Conservation (phyloP, 2,797 vertebrate species). For the Columba guinea region DNA sequence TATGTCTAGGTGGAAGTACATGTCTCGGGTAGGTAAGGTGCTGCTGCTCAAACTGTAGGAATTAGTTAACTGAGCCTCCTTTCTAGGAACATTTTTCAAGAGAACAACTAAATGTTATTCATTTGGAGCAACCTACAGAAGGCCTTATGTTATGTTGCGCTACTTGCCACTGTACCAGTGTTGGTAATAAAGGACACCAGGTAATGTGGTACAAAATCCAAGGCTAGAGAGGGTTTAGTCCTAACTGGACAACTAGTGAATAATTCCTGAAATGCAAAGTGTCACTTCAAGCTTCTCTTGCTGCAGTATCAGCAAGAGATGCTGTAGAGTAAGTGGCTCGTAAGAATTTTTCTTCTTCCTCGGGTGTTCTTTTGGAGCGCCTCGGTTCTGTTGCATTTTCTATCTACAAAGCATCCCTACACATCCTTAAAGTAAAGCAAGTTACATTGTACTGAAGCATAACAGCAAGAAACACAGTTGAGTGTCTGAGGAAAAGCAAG, state of each 20-base stretch:
- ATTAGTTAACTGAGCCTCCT: not conserved
- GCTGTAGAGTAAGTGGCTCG: not conserved
- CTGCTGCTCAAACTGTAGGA: not conserved
- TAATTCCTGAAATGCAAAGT: not conserved
- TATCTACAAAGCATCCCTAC: not conserved
- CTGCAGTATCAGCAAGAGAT: not conserved
- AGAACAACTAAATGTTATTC: not conserved
- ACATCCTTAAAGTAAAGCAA: not conserved
- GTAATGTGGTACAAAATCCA: not conserved
- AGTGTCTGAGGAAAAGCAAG: not conserved
- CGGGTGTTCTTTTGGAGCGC: accelerated
- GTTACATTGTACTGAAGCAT: not conserved
- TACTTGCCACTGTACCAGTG: not conserved
- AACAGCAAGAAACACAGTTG: not conserved
- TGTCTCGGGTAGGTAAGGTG: not conserved
- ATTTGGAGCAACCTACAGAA: not conserved
- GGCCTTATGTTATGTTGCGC: not conserved
- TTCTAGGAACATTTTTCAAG: not conserved
- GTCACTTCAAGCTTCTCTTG: not conserved
- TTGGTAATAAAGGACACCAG: not conserved
- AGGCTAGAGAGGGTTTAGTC: not conserved
- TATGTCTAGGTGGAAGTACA: not conserved
- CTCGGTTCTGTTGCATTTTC: not conserved
- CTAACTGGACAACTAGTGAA: not conserved
- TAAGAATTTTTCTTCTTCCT: not conserved